phyloP scores from a whole-genome alignment of 2,888 invertebrate species.

The Drosophila kuntzei region DNA sequence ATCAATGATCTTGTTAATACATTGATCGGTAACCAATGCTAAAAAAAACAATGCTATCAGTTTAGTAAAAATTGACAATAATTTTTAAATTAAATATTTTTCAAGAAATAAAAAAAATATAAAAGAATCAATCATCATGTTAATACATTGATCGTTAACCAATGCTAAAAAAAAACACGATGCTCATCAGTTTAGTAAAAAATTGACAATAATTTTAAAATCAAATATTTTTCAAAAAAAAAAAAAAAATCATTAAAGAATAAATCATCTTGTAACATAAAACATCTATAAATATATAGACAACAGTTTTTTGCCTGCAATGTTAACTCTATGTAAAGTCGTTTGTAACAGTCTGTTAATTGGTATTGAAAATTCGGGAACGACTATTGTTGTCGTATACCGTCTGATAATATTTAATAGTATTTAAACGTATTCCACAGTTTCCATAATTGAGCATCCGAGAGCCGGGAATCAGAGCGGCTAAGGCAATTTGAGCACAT shows the following conservation, averaged over 20 bases:
- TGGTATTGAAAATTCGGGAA: neutral
- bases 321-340: conserved; percentile 2
- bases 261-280: neutral
- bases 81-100: no score
- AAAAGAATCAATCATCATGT: neutral
- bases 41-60: no score
- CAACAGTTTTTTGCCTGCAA: neutral
- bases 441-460: conserved; percentile 20
- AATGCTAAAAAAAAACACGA: neutral
- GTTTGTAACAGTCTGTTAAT: neutral
- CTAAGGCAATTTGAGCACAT: conserved; percentile 37
- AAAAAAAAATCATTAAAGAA: no score
- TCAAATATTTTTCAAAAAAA: no score
- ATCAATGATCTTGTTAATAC: neutral
- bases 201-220: neutral
- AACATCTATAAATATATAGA: neutral
- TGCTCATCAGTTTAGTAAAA: neutral
- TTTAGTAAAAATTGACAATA: no score
- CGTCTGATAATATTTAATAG: conserved; percentile 25
- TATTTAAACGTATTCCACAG: conserved; percentile 38
- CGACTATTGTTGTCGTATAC: neutral
- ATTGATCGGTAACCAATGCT: no score
- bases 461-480: conserved; percentile 30
- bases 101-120: no score
- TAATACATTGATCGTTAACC: neutral